phyloP scores from a whole-genome alignment of 1,140 invertebrate genomes.

The Drosophila teissieri region DNA sequence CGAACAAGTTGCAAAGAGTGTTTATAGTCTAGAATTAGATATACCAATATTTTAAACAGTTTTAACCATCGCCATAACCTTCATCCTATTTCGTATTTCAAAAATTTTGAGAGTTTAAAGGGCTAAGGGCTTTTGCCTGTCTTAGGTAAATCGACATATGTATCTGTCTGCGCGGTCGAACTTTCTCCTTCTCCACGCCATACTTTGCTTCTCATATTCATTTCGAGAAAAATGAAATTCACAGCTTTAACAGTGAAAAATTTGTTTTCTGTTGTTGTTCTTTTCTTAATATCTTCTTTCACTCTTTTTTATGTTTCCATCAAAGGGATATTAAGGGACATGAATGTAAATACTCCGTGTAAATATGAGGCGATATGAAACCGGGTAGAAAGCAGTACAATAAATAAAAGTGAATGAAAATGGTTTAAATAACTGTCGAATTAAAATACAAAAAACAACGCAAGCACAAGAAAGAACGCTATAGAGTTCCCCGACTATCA shows the following conservation, averaged over 20 bases:
- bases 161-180: background rate
- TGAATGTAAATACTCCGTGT: slow-evolving; percentile 33
- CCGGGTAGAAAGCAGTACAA: background rate
- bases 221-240: slow-evolving; percentile 11
- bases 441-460: background rate
- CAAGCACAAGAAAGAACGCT: too few species aligned
- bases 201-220: slow-evolving; percentile 6
- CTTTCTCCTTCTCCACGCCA: background rate
- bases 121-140: slow-evolving; percentile 7
- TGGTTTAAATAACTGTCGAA: background rate
- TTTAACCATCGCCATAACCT: too few species aligned
- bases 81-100: too few species aligned
- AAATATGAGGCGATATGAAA: slow-evolving; percentile 23
- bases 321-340: slow-evolving; percentile 37
- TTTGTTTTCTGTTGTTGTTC: slow-evolving; percentile 1
- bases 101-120: background rate
- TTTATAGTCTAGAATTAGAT: background rate
- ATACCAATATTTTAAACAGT: too few species aligned
- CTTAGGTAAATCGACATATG: slow-evolving; percentile 3
- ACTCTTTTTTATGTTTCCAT: slow-evolving; percentile 12
- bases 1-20: too few species aligned
- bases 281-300: slow-evolving; percentile 1
- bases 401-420: background rate
- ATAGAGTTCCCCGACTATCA: too few species aligned
- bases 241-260: slow-evolving; percentile 19